phyloP scores from a whole-genome alignment of 2,888 invertebrate genomes.

The Oithona nana region DNA sequence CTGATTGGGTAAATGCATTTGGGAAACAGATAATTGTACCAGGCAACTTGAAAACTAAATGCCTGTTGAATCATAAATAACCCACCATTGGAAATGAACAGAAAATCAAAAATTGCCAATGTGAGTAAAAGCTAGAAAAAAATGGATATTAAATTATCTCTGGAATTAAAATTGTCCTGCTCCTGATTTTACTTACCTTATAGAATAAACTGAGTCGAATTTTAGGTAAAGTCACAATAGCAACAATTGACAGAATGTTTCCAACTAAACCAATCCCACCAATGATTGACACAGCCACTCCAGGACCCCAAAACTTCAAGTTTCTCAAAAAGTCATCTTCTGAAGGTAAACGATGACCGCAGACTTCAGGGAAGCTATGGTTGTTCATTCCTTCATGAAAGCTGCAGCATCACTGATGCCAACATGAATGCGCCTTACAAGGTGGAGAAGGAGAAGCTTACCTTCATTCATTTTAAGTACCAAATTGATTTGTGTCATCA shows the following conservation, averaged over 20 bases:
- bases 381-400: background rate
- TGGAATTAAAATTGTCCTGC: too few species aligned
- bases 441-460: too few species aligned
- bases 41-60: background rate
- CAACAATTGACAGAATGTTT: background rate
- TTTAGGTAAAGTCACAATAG: conserved; percentile 8
- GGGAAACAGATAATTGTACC: conserved; percentile 6
- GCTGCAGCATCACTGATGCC: too few species aligned
- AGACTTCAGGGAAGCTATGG: background rate
- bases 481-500: too few species aligned
- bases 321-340: background rate
- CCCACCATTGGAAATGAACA: conserved; percentile 10
- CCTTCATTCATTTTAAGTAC: too few species aligned
- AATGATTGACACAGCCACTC: background rate
- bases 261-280: background rate
- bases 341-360: background rate
- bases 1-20: conserved; percentile 5
- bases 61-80: conserved; percentile 11
- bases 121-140: conserved; percentile 2
- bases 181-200: background rate
- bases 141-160: too few species aligned
- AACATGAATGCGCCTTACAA: too few species aligned
- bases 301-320: background rate
- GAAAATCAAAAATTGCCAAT: background rate
- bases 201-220: background rate